Evolutionary conservation across 2,113 vertebrate genomes (phyloP), one percentile per base, ranked within the genome.

Genomic region (Rostratula benghalensis): DNA sequence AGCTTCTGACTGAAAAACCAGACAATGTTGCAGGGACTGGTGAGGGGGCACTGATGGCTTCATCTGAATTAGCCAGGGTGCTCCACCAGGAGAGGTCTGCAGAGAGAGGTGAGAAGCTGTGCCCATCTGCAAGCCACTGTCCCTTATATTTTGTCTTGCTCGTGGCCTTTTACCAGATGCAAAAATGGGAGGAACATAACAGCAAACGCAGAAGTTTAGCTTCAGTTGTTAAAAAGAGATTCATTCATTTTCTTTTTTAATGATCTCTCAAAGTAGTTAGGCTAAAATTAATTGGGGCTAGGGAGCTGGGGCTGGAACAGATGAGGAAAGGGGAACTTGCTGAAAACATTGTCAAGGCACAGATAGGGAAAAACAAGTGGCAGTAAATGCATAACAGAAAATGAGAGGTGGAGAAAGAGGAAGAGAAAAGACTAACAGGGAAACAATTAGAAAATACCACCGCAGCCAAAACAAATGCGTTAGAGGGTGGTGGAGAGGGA

Each of bases 361-460:
- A 69, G 61, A 89, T 67, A 94, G 64, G 64, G 77, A 84, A 96
- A 94, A 95, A n/a, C 0, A 10, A 89, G 33, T 59, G 51, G 63
- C 87, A 91, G 50, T 39, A 93, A 85, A 82, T 73, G 57, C 61
- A 31, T 87, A 91, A 84, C 69, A 94, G 74, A 96, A 92, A 91
- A 93, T 93, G 74, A 89, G 94, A 74, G 18, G 20, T 30, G 43
- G 45, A 77, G 60, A 82, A 91, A 65, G 89, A 83, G 79, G 90
- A 95, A 95, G 61, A 89, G 89, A 91, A 87, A 91, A 88, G 54
- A 20, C 81, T 87, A 89, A 90, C 0, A 0, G 75, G 81, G 63
- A 95, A 97, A 91, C 87, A 96, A 87, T 93, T 92, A 69, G 59
- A 89, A 90, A 89, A 87, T 75, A 75, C 69, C 61, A 87, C 90